These are phyloP conservation scores for Cherax destructor DNA, from an alignment of 1,140 invertebrate species.

Conservation along the genomic window DNA sequence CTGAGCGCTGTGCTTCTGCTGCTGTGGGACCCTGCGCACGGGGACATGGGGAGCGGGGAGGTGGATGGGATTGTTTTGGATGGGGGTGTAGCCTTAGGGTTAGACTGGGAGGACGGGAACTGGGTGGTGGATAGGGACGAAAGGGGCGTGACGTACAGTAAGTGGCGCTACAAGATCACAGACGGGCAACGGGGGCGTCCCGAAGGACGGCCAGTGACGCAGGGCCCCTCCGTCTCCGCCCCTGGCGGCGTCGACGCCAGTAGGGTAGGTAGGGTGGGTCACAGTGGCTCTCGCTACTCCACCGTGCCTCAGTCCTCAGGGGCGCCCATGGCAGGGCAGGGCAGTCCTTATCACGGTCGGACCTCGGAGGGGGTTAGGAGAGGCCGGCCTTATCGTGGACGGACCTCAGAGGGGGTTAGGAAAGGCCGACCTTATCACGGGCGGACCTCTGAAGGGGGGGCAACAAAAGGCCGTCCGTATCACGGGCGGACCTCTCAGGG, in stretches of 20 bases:
- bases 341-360: neutral
- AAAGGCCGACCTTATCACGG: neutral
- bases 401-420: neutral
- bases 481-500: neutral
- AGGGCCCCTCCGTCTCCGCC: neutral
- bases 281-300: neutral
- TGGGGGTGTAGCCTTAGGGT: neutral
- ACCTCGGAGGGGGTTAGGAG: neutral
- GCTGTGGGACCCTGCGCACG: constrained; percentile 9
- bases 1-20: neutral
- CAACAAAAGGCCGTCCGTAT: neutral
- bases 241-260: neutral
- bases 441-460: neutral
- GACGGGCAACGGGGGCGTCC: neutral
- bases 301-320: neutral
- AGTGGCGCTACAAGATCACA: constrained; percentile 43
- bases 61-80: neutral
- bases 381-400: constrained; percentile 33
- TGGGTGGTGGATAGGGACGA: constrained; percentile 1
- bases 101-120: neutral
- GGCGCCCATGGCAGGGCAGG: neutral
- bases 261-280: constrained; percentile 8
- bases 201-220: neutral
- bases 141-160: constrained; percentile 30
- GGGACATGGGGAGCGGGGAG: neutral